These are phyloP conservation scores for Apoderus coryli DNA, from an alignment of 2,888 invertebrate genomes.

Conservation along the genomic window DNA sequence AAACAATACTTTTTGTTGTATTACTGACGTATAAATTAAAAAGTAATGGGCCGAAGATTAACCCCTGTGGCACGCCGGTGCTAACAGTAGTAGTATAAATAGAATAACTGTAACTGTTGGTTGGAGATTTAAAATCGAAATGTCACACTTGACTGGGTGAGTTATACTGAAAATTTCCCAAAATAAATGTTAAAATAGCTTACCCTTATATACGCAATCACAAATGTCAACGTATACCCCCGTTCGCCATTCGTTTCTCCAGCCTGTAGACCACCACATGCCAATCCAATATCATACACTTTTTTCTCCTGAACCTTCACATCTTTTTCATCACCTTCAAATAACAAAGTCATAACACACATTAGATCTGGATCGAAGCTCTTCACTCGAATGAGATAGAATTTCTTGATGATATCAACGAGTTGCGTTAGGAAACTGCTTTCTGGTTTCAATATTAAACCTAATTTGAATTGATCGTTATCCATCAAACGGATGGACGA, in stretches of 20 bases:
- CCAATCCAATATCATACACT: constrained; percentile 64
- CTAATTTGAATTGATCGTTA: constrained; percentile 95
- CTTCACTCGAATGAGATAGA: constrained; percentile 78
- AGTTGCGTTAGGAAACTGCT: constrained; percentile 48
- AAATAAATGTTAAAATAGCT: too few species aligned
- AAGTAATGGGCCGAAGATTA: too few species aligned
- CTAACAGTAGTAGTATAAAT: too few species aligned
- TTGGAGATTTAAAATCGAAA: too few species aligned
- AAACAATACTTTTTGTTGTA: too few species aligned
- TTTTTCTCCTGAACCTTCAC: constrained; percentile 61
- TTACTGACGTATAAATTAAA: too few species aligned
- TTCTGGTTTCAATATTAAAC: constrained; percentile 57
- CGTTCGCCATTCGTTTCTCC: constrained; percentile 89
- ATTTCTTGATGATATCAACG: constrained; percentile 68
- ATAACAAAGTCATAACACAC: constrained; percentile 84
- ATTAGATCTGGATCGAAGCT: constrained; percentile 68
- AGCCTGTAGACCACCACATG: constrained; percentile 71
- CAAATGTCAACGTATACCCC: constrained; percentile 93
- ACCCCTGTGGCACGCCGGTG: too few species aligned
- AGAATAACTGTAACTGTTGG: too few species aligned
- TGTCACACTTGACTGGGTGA: too few species aligned
- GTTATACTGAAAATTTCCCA: too few species aligned
- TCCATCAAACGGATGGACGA: constrained; percentile 94
- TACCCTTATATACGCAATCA: constrained; percentile 94
- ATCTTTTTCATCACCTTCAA: constrained; percentile 67